phyloP scores from a whole-genome alignment of 2,113 vertebrate species.

The Oryzias curvinotus region DNA sequence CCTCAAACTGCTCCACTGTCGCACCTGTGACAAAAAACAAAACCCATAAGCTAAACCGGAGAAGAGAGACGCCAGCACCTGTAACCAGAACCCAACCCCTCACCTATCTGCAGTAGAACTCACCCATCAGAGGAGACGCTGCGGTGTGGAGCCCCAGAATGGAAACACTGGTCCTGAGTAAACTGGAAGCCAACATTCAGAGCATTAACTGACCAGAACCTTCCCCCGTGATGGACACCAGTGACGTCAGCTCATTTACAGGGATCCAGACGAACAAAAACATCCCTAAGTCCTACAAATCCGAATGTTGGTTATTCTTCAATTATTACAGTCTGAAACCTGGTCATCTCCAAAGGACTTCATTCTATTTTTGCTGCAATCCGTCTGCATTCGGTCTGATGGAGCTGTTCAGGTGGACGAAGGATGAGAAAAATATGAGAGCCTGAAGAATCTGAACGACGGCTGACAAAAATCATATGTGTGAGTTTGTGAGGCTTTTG shows the following conservation, averaged over 20 bases:
- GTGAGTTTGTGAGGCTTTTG: too few species aligned
- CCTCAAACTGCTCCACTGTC: conserved; percentile 84
- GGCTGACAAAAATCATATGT: too few species aligned
- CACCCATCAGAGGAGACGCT: conserved; percentile 76
- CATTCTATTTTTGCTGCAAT: too few species aligned
- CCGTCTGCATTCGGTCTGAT: too few species aligned
- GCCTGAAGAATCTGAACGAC: too few species aligned
- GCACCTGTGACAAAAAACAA: conserved; percentile 38
- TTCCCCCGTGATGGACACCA: not conserved
- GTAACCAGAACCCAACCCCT: not conserved
- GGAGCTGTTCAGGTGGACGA: too few species aligned
- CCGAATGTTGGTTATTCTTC: too few species aligned
- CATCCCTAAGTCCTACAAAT: too few species aligned
- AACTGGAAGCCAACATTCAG: conserved; percentile 16
- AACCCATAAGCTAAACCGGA: rapidly evolving
- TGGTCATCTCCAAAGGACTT: too few species aligned
- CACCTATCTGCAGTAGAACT: conserved; percentile 13
- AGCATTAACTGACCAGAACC: not conserved
- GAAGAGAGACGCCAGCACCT: rapidly evolving
- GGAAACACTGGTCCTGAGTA: conserved; percentile 38
- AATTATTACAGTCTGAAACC: too few species aligned
- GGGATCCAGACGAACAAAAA: too few species aligned
- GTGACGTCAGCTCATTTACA: not conserved
- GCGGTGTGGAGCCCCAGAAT: conserved; percentile 68
- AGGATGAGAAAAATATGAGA: too few species aligned